A percentile compares a stretch with the other conserved stretches of the same genome.
Conservation (phyloP, 1,140 invertebrate genomes). For the Hestina assimilis region DNA sequence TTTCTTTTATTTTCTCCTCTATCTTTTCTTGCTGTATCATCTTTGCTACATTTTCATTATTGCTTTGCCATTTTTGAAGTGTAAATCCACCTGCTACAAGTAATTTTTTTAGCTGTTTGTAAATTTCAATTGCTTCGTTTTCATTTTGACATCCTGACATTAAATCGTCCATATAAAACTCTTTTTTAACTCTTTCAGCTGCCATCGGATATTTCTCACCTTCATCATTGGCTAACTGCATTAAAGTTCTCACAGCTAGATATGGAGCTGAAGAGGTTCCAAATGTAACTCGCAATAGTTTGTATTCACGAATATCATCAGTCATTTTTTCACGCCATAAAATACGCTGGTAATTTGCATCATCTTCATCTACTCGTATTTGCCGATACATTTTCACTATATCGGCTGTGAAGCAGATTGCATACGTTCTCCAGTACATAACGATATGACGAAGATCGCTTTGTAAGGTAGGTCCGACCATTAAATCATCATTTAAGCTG, state of each 20-base stretch:
- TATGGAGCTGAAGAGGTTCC: conserved; percentile 28
- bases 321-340: conserved; percentile 36
- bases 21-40: too few relatives aligned
- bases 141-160: conserved; percentile 16
- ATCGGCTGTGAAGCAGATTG: conserved; percentile 48
- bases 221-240: conserved; percentile 25
- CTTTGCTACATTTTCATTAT: too few relatives aligned
- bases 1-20: too few relatives aligned
- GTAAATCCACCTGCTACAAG: too few relatives aligned
- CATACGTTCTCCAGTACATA: conserved; percentile 48
- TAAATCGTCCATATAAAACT: conserved; percentile 26
- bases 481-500: conserved; percentile 11
- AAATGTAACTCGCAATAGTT: conserved; percentile 17
- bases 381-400: conserved; percentile 65
- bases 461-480: conserved; percentile 27
- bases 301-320: conserved; percentile 2
- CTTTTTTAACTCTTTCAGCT: conserved; percentile 10
- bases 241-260: conserved; percentile 21
- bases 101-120: too few relatives aligned
- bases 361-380: conserved; percentile 32
- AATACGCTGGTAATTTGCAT: conserved; percentile 45
- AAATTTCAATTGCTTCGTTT: too few relatives aligned
- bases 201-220: conserved; percentile 14
- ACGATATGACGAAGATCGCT: conserved; percentile 44
- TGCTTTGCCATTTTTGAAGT: too few relatives aligned